Base-by-base conservation (phyloP, 2,888 invertebrate species). In the Maniola hyperantus region DNA sequence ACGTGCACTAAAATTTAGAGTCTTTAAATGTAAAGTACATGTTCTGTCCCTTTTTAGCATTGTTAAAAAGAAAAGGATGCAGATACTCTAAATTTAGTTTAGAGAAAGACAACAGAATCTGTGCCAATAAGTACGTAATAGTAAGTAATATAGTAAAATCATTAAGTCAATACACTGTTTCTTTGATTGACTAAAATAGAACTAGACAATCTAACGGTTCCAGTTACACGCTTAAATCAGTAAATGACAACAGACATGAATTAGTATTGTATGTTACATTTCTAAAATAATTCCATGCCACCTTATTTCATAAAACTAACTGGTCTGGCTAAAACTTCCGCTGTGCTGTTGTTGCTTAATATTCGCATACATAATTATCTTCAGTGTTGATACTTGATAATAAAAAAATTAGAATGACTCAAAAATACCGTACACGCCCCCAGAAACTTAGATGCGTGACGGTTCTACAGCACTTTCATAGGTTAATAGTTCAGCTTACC, bases 401-500 rank as follows among this genome's bases (percentile, higher is more conserved):
- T 44, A 46, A 44, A 66, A 58, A 58, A 65, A 59, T 44, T 34
- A 33, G 58, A 54, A 61, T 68, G 64, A 66, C 51, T 68, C 59
- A 71, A 71, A 57, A 59, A 53, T 71, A 71, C 71, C 66, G 71
- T 68, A 64, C 66, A 68, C 73, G 73, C 73, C 73, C 71, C 70
- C 67, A 54, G 64, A 67, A 71, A 60, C 64, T 57, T 67, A 39
- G 58, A 18, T 54, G 66, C 61, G 66, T 66, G 66, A 66, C 68
- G 65, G 51, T 54, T 33, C 36, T 26, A 50, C 15, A 54, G 54
- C 46, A 66, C 15, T 20, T 59, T 42, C 46, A 57, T 60, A 66
- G 64, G 60, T 68, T 63, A 69, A 64, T 11, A 7, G 57, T 54
- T 54, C 15, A 18, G 94, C 94, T 95, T 94, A 98, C 98, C 96